Evolutionary conservation across 2,797 vertebrate genomes (phyloP), one percentile per base, ranked within the genome.

Genomic region (Megaceryle alcyon): DNA sequence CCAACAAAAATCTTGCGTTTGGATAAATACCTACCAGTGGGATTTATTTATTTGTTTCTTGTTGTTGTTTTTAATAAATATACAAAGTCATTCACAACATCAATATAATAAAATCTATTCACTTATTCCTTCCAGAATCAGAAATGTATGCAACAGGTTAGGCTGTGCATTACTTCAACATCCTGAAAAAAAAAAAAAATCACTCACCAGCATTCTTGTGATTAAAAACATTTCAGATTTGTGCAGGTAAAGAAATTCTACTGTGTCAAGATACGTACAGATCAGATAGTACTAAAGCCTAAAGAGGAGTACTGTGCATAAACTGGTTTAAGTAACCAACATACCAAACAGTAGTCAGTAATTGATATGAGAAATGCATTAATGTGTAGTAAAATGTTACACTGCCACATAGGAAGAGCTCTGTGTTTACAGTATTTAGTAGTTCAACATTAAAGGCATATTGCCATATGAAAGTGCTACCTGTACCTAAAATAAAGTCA

Each of bases 401-500:
- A 56, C 11, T 69, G 31, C 16, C 6, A 59, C 6, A 39, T 9
- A 84, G 43, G 11, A 86, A 70, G 22, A 94, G 39, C 15, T 65
- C 19, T 3, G 20, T n/a, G 9, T 77, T 80, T 71, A 49, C 14
- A 80, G 41, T 10, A 39, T 35, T 46, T 0, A 90, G 26, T 12
- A 33, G n/a, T 56, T 82, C n/a, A 28, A 84, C 20, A 29, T 53
- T 57, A 56, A 53, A 64, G 65, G 17, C 37, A 88, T 4, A 53
- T 71, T 78, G 86, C 66, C 60, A 53, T 41, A 60, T 1, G 4
- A 1, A 84, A 26, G 9, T 65, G 35, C 15, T 72, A 29, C 18
- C 8, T 66, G n/a, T 21, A 71, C 25, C 29, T 71, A 53, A 92
- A 87, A 54, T 26, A 92, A 93, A 92, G 46, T 26, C 49, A 73